phyloP scores from a whole-genome alignment of 2,797 vertebrate genomes.

The Chelon auratus region DNA sequence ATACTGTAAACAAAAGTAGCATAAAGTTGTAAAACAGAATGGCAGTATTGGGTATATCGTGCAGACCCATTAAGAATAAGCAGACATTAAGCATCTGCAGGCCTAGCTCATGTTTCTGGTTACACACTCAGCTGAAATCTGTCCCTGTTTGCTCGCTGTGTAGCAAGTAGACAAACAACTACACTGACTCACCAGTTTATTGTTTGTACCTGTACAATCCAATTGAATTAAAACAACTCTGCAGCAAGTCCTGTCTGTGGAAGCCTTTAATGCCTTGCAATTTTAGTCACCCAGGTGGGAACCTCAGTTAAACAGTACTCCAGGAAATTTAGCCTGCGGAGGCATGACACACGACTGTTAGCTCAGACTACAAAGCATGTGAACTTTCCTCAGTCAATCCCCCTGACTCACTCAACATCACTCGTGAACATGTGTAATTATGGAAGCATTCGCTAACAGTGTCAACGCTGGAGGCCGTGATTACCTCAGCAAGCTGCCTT shows the following conservation, averaged over 20 bases:
- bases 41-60: too few species aligned
- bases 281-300: constrained; percentile 9
- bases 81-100: too few species aligned
- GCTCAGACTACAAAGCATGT: constrained; percentile 27
- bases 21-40: too few species aligned
- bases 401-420: constrained; percentile 54
- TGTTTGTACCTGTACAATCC: too few species aligned
- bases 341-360: constrained; percentile 1
- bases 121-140: too few species aligned
- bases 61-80: too few species aligned
- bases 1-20: too few species aligned
- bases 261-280: neutral
- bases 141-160: too few species aligned
- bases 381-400: constrained; percentile 27
- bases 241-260: constrained; percentile 4
- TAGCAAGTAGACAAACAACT: neutral
- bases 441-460: constrained; percentile 53
- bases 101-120: too few species aligned
- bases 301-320: constrained; percentile 17
- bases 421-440: constrained; percentile 63
- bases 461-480: constrained; percentile 54
- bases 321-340: constrained; percentile 6
- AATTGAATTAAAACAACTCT: neutral
- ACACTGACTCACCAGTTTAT: neutral
- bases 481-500: constrained; percentile 66